Evolutionary conservation across 2,797 vertebrate species (phyloP).

Genomic region (Microctenopoma stevenorrisi): DNA sequence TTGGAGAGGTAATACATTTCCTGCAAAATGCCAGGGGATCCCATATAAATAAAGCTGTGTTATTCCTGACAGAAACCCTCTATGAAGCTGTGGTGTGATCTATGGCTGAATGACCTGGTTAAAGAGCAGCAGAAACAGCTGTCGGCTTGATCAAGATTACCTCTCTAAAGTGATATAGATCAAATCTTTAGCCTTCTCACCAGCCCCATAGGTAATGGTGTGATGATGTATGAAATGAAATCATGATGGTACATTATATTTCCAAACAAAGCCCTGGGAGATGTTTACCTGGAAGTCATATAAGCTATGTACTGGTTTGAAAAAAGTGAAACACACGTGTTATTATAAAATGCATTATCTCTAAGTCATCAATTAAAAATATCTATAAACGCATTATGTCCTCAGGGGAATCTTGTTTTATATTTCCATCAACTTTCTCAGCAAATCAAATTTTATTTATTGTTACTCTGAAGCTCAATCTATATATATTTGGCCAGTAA

Average conservation of each 20-base stretch:
- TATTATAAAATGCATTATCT: neutral
- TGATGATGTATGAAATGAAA: conserved; percentile 17
- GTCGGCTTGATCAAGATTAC: conserved; percentile 77
- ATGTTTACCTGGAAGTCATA: conserved; percentile 1
- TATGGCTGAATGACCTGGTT: conserved; percentile 68
- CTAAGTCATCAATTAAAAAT: conserved; percentile 27
- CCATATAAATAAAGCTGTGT: conserved; percentile 81
- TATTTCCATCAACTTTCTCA: conserved; percentile 65
- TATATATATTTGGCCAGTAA: conserved; percentile 75
- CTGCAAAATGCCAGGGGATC: conserved; percentile 78
- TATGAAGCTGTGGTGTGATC: conserved; percentile 67
- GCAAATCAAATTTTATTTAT: conserved; percentile 66
- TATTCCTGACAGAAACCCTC: conserved; percentile 80
- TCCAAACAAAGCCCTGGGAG: conserved; percentile 15
- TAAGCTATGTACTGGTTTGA: neutral
- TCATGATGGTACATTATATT: conserved; percentile 24
- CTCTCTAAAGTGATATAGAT: conserved; percentile 71
- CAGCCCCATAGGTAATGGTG: conserved; percentile 36
- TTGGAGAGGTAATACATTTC: conserved; percentile 80
- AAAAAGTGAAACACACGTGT: neutral
- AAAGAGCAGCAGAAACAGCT: conserved; percentile 74
- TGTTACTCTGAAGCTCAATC: conserved; percentile 66
- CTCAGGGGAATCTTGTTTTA: conserved; percentile 47
- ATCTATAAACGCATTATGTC: conserved; percentile 32
- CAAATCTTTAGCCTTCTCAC: conserved; percentile 53